Base-by-base conservation (phyloP, 2,797 vertebrate species). In the Sebastes taczanowskii region DNA sequence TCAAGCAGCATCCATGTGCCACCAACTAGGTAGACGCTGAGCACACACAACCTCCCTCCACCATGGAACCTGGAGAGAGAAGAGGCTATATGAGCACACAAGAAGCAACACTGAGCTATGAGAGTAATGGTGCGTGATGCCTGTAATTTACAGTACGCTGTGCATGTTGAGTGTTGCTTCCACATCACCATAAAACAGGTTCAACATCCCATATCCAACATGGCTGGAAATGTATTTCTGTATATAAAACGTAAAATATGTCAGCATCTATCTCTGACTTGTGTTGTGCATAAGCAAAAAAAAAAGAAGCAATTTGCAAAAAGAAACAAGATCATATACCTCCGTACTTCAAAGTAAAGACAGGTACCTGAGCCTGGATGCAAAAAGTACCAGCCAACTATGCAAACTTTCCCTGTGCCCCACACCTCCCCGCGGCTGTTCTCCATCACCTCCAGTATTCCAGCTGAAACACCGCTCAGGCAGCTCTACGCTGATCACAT, bases 401-500 rank as follows among this genome's bases (percentile, higher is more conserved):
- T 11, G 13, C 46, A 65, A 71, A 46, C 46, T 77, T 60, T 68
- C 38, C 64, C 64, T 23, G 16, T 22, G 4, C 23, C 11, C 22
- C 13, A 60, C 8, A 5, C 22, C 18, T 11, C 14, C 13, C 29
- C 3, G 35, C 3, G 46, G 23, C 34, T 62, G n/a, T 59, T 65
- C 46, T 53, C 27, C 35, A 55, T 82, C 78, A 84, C 73, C 66
- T 71, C 29, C 77, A 73, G 68, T 16, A 22, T 64, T 71, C 1
- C 14, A 20, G 55, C 69, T 80, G 71, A 87, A 84, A 75, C 78
- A 60, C 38, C 22, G 71, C 62, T 77, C 49, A 67, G 66, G 60
- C 73, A 72, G 77, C 82, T 83, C 69, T 42, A 9, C 80, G 49
- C 70, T 61, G 73, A 85, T 89, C 82, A 87, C 86, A 63, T 63